Evolutionary conservation across 2,888 invertebrate genomes (phyloP).

Genomic region (Deroplatys truncata): DNA sequence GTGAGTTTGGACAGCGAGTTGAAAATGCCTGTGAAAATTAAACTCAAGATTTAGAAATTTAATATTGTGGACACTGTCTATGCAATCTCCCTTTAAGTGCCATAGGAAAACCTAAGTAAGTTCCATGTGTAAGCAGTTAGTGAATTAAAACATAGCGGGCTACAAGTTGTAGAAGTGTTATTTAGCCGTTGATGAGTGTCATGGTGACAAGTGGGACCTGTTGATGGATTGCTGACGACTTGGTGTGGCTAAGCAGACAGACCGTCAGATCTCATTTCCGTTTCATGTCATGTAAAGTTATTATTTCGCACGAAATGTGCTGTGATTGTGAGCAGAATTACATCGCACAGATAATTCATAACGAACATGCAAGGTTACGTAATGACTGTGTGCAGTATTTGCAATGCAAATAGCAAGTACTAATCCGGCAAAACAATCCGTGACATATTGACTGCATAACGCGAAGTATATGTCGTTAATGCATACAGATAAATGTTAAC

Average conservation of each 20-base stretch:
- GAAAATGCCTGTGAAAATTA: too few species aligned
- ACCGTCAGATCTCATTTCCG: not conserved
- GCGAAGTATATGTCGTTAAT: not conserved
- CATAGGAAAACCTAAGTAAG: too few species aligned
- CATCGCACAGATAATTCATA: not conserved
- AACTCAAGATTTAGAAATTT: too few species aligned
- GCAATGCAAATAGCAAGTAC: not conserved
- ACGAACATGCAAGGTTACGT: not conserved
- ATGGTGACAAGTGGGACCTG: not conserved
- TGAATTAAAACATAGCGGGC: too few species aligned
- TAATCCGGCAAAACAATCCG: not conserved
- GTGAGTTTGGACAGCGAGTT: too few species aligned
- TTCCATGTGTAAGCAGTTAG: too few species aligned
- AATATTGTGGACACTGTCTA: too few species aligned
- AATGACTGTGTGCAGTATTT: not conserved
- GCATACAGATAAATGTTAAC: not conserved
- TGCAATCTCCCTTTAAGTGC: too few species aligned
- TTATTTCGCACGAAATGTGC: not conserved
- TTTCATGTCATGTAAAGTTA: not conserved
- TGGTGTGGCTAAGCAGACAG: not conserved
- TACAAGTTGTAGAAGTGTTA: too few species aligned
- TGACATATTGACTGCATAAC: not conserved
- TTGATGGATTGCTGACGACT: not conserved
- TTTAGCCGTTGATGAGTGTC: too few species aligned
- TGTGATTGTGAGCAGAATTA: not conserved